These are phyloP conservation scores for Notodonta dromedarius DNA, from an alignment of 2,888 invertebrate genomes.

Conservation along the genomic window DNA sequence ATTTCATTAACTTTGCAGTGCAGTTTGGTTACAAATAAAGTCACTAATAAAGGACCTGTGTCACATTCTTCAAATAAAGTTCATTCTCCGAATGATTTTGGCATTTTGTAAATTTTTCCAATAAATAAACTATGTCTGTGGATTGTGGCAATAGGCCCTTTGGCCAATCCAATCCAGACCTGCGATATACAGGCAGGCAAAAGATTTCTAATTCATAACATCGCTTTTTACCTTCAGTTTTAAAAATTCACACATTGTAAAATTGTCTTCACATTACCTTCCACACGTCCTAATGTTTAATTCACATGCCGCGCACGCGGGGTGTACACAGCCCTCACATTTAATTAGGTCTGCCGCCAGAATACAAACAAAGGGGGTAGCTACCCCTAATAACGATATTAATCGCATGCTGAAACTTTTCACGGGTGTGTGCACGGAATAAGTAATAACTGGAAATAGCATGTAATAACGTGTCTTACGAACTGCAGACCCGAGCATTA, in stretches of 20 bases:
- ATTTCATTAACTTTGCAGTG: too few relatives aligned
- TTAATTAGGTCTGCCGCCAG: constrained; percentile 38
- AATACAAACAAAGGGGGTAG: constrained; percentile 30
- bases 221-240: background rate
- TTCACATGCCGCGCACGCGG: constrained; percentile 16
- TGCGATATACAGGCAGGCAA: background rate
- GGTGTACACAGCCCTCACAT: constrained; percentile 29
- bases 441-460: too few relatives aligned
- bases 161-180: too few relatives aligned
- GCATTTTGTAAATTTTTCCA: too few relatives aligned
- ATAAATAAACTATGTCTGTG: too few relatives aligned
- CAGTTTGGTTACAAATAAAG: too few relatives aligned
- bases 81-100: too few relatives aligned
- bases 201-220: background rate
- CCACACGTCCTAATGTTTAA: constrained; percentile 17
- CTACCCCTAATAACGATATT: constrained; percentile 34
- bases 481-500: too few relatives aligned
- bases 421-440: background rate
- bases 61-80: too few relatives aligned
- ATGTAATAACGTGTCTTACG: too few relatives aligned
- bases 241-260: background rate
- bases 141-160: too few relatives aligned
- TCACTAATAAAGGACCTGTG: too few relatives aligned
- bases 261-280: background rate
- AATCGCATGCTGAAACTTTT: constrained; percentile 26